These are phyloP conservation scores for Istiophorus platypterus DNA, from an alignment of 2,113 vertebrate genomes.

Conservation along the genomic window DNA sequence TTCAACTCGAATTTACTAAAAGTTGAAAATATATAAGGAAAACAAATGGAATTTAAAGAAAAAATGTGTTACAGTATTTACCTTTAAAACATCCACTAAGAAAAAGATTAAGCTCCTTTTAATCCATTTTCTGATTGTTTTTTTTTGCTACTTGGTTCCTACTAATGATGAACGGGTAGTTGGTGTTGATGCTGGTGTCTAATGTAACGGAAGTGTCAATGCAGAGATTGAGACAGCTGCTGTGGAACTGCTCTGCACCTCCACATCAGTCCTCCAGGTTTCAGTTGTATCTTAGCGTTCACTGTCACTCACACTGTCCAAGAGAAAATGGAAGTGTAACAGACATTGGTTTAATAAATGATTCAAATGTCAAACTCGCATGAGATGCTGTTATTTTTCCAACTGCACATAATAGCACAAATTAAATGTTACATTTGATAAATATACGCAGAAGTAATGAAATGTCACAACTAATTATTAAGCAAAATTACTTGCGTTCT, in stretches of 20 bases:
- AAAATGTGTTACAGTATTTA: slow-evolving; percentile 60
- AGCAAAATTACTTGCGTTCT: not conserved
- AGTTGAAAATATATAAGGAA: slow-evolving; percentile 49
- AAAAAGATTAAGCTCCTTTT: slow-evolving; percentile 44
- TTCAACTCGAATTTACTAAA: slow-evolving; percentile 56
- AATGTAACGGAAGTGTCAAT: slow-evolving; percentile 47
- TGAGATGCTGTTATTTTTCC: not conserved
- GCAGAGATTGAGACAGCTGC: slow-evolving; percentile 40
- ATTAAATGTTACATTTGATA: not conserved
- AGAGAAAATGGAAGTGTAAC: slow-evolving; percentile 68
- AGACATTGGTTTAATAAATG: slow-evolving; percentile 79
- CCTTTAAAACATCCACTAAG: slow-evolving; percentile 67
- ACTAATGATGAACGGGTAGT: slow-evolving; percentile 64
- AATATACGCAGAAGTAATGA: not conserved
- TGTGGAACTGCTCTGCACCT: slow-evolving; percentile 46
- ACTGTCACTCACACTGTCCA: slow-evolving; percentile 65
- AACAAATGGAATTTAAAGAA: slow-evolving; percentile 51
- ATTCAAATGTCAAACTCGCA: slow-evolving; percentile 66
- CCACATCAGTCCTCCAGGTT: slow-evolving; percentile 17
- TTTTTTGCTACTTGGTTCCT: slow-evolving; percentile 65
- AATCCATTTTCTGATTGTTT: slow-evolving; percentile 56
- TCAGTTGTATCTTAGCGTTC: slow-evolving; percentile 62
- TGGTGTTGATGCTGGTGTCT: slow-evolving; percentile 58
- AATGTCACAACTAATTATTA: slow-evolving; percentile 5
- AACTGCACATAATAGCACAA: not conserved